Percentiles rank a stretch among this genome's conserved stretches.
Conservation (phyloP, 1,140 invertebrate genomes). For the Conus ventricosus region DNA sequence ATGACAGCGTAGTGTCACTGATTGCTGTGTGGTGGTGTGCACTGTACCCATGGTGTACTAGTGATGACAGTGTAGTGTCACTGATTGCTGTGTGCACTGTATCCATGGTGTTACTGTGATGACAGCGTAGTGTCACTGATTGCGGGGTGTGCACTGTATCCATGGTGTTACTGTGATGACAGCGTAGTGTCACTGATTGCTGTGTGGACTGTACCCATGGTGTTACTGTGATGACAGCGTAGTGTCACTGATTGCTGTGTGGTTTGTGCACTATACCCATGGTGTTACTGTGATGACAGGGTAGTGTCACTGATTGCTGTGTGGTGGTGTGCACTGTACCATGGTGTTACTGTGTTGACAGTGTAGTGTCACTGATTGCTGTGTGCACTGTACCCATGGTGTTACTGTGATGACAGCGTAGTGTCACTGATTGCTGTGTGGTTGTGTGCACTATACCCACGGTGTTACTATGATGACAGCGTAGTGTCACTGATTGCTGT, state of each 20-base stretch:
- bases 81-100: neutral
- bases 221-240: neutral
- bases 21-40: too few species aligned
- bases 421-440: neutral
- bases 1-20: too few species aligned
- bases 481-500: slow-evolving; percentile 94
- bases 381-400: too few species aligned
- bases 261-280: too few species aligned
- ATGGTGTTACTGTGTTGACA: too few species aligned
- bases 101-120: too few species aligned
- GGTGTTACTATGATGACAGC: slow-evolving; percentile 53
- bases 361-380: too few species aligned
- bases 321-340: too few species aligned
- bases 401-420: neutral
- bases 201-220: too few species aligned
- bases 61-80: neutral
- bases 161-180: too few species aligned
- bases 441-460: neutral
- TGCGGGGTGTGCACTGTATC: slow-evolving; percentile 62
- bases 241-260: neutral
- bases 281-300: slow-evolving; percentile 53
- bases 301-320: slow-evolving; percentile 85
- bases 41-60: too few species aligned
- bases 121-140: too few species aligned
- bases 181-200: neutral